Evolutionary conservation across 2,113 vertebrate genomes (phyloP).

Genomic region (Microtus montanus): DNA sequence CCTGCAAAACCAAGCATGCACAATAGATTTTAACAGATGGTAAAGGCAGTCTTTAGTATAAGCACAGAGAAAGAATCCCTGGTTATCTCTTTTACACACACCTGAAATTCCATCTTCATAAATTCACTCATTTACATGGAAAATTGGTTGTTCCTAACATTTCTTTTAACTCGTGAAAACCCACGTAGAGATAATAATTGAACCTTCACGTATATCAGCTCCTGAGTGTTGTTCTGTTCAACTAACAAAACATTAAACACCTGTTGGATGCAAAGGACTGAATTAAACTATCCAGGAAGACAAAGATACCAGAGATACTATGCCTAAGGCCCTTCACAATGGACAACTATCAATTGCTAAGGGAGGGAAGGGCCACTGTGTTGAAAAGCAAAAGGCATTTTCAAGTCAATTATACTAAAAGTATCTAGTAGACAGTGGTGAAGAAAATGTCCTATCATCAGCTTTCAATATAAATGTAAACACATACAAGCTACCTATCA

Average conservation of each 20-base stretch:
- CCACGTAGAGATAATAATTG: conserved; percentile 37
- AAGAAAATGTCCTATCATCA: background rate
- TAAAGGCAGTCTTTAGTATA: background rate
- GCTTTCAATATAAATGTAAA: background rate
- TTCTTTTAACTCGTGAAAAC: conserved; percentile 42
- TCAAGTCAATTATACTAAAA: background rate
- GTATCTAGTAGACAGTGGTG: background rate
- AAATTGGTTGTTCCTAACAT: background rate
- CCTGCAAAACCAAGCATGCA: background rate
- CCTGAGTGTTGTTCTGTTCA: background rate
- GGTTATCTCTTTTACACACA: background rate
- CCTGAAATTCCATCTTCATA: background rate
- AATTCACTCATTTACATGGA: background rate
- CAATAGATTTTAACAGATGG: background rate
- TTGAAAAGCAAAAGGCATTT: background rate
- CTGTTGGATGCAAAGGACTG: background rate
- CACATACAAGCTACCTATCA: background rate
- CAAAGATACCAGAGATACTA: background rate
- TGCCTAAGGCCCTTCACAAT: background rate
- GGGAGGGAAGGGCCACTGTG: background rate
- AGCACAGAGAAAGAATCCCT: background rate
- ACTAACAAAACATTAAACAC: conserved; percentile 32
- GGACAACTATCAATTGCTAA: no score
- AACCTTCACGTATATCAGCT: background rate
- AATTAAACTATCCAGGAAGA: background rate